These are phyloP conservation scores for Corythaeola cristata DNA, from an alignment of 2,113 vertebrate species.

Conservation along the genomic window DNA sequence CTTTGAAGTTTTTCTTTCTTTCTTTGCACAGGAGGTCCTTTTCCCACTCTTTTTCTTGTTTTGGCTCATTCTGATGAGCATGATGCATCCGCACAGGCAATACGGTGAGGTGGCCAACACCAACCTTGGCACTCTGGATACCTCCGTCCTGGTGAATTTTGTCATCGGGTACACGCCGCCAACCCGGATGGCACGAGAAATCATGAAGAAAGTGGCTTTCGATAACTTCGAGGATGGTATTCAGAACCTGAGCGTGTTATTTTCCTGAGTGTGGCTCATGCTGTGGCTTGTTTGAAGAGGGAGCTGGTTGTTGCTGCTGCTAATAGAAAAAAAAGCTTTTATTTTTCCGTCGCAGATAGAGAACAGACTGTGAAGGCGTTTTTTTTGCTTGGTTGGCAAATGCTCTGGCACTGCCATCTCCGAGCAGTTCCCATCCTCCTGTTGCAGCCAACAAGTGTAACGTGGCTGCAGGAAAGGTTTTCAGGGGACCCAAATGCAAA, in stretches of 20 bases:
- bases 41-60: constrained; percentile 80
- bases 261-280: accelerated
- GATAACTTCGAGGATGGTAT: constrained; percentile 76
- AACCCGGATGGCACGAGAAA: constrained; percentile 24
- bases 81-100: constrained; percentile 79
- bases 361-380: background rate
- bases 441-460: background rate
- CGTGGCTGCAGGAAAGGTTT: background rate
- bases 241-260: background rate
- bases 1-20: background rate
- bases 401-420: background rate
- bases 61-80: constrained; percentile 80
- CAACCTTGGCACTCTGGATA: constrained; percentile 67
- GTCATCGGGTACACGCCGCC: constrained; percentile 74
- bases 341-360: background rate
- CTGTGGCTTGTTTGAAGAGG: background rate
- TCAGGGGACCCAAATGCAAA: background rate
- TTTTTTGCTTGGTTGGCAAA: background rate
- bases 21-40: constrained; percentile 71
- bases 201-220: constrained; percentile 76
- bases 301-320: accelerated
- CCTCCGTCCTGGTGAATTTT: constrained; percentile 49
- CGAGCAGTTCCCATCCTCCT: background rate
- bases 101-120: constrained; percentile 62
- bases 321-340: background rate